phyloP scores from a whole-genome alignment of 2,797 vertebrate species.

The Tragopan temminckii region DNA sequence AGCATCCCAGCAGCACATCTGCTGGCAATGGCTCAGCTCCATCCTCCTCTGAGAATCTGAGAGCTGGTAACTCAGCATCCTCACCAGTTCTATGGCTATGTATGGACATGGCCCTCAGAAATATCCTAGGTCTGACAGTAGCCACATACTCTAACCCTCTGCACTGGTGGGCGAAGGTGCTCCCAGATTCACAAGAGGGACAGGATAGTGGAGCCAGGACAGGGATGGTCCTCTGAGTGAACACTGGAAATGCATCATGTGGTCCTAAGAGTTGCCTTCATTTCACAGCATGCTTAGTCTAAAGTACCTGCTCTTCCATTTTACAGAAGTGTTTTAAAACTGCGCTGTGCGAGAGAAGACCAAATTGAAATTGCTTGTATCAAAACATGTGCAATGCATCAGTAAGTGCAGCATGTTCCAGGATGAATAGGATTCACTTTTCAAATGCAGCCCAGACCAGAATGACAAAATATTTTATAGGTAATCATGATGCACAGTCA shows the following conservation, averaged over 20 bases:
- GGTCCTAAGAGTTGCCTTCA: background rate
- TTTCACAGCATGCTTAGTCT: rapidly evolving
- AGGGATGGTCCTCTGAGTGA: background rate
- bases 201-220: background rate
- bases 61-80: rapidly evolving
- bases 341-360: rapidly evolving
- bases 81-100: rapidly evolving
- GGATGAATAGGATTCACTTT: background rate
- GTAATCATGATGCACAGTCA: background rate
- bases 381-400: background rate
- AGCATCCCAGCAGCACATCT: background rate
- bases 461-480: background rate
- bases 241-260: rapidly evolving
- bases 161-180: rapidly evolving
- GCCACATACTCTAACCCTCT: background rate
- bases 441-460: background rate
- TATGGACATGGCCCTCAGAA: background rate
- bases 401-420: background rate
- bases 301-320: background rate
- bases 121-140: background rate
- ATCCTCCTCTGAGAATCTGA: background rate
- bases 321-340: background rate
- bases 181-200: background rate
- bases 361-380: background rate
- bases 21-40: background rate